Conservation (phyloP, 2,888 invertebrate species). For the Torymus tubicola region DNA sequence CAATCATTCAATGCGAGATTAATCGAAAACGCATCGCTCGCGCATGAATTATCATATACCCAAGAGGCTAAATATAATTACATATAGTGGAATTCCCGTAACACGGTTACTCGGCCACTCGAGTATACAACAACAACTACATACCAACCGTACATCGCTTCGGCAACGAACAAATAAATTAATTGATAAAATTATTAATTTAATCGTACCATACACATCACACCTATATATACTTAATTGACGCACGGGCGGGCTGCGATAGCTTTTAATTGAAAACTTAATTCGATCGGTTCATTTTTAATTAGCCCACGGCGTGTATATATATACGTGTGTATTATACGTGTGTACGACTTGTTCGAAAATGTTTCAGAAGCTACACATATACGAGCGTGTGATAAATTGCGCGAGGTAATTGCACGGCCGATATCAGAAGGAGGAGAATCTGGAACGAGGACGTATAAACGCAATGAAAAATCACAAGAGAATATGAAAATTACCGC, state of each 20-base stretch:
- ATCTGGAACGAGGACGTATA: slow-evolving; percentile 62
- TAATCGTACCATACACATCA: background rate
- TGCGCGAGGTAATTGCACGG: slow-evolving; percentile 23
- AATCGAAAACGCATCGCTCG: too few species aligned
- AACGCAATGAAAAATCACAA: slow-evolving; percentile 52
- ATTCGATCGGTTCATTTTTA: background rate
- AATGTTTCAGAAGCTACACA: background rate
- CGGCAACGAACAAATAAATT: background rate
- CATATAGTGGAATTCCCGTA: background rate
- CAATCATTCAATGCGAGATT: too few species aligned
- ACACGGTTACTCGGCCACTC: background rate
- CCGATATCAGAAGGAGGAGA: slow-evolving; percentile 44
- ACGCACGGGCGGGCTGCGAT: background rate
- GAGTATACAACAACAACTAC: background rate
- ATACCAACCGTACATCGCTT: background rate
- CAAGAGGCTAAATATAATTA: background rate
- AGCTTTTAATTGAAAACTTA: background rate
- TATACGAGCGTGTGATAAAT: slow-evolving; percentile 27
- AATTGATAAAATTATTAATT: slow-evolving; percentile 6
- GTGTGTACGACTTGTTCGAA: background rate
- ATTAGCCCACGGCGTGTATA: background rate
- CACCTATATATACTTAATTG: background rate
- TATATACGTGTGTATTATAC: too few species aligned
- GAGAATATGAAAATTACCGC: too few species aligned
- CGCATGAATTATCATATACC: background rate